Evolutionary conservation across 2,113 vertebrate genomes (phyloP), one percentile per base, ranked within the genome.

Genomic region (Neodontobutis hainanensis): DNA sequence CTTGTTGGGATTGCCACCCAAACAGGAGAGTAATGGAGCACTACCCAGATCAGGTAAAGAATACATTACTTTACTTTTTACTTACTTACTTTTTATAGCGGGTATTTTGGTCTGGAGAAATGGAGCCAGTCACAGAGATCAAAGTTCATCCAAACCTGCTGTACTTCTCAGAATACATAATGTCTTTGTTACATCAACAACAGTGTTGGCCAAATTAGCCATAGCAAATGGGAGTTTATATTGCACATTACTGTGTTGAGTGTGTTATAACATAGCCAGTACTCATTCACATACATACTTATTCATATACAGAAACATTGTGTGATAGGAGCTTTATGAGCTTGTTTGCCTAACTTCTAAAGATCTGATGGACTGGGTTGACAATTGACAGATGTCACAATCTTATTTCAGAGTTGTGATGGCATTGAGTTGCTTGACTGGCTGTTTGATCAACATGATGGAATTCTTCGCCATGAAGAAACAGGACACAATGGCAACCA

Each of bases 361-460:
- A 27, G 19, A 27, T 27, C 19, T 27, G 19, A 27, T 27, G 19
- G 19, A 27, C 3, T 27, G 19, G 11, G 34, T 3, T 65, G 6
- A 40, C 6, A 46, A 10, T 48, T 73, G 34, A 53, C 38, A 61
- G 68, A 73, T 56, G 52, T 59, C 59, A 57, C 57, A 53, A 36
- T 76, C 27, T 87, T 57, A 61, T 83, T 74, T 50, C 77, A 71
- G 75, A 83, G 68, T 0, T 81, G 83, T 81, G 81, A 84, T 53
- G 91, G 91, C 78, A 81, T 94, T 3, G 95, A 98, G 51, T 89
- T 98, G 44, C 93, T 98, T 35, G 96, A 98, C 58, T 94, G 97
- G 49, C 92, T 98, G 11, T 98, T 99, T 8, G 96, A 98, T 84
- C 89, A 81, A 38, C 94, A 94, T 48, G 93, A 97, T 0, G 95